Evolutionary conservation across 2,797 vertebrate species (phyloP), one percentile per base, ranked within the genome.

Genomic region (Enteromius trimaculatus): DNA sequence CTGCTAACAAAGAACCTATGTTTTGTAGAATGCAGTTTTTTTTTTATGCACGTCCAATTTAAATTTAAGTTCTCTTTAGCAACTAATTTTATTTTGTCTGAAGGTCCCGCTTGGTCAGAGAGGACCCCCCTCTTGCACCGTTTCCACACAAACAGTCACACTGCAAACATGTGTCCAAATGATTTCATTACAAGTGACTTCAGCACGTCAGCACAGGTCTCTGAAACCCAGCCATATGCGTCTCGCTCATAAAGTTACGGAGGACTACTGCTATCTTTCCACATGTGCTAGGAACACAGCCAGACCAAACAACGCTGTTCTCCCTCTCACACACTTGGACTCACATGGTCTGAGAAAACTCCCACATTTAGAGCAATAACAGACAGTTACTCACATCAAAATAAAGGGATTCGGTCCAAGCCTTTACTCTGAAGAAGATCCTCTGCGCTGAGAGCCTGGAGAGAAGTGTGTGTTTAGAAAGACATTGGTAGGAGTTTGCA

Each of bases 401-500:
- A 55, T 71, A 37, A 44, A 72, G 58, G 19, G 47, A 65, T 26
- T 21, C 44, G 5, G 47, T 39, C 64, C 55, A 39, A 44, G 37
- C 14, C 44, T 34, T 37, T 31, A 19, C 37, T 58, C 23, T 21
- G 31, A 42, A 8, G n/a, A 62, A 68, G 34, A 51, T 69, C 81
- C 64, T 58, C 51, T 42, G 53, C 16, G 13, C 21, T 23, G 44
- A 26, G 58, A 44, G 58, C 26, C 53, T 13, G 44, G 68, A 74
- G 72, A 78, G 58, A 17, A 65, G 42, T 81, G 89, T 91, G 87
- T 88, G 91, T 86, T 51, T 65, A 42, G 23, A 86, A 51, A 86
- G 76, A 76, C 87, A 86, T 53, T 80, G 51, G 81, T 82, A 87
- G 87, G 82, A 90, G 81, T 89, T 87, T 90, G 66, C 60, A 79